Conservation (phyloP, 35 echinoderm and acorn worm genomes). For the Chiridota heheva region DNA sequence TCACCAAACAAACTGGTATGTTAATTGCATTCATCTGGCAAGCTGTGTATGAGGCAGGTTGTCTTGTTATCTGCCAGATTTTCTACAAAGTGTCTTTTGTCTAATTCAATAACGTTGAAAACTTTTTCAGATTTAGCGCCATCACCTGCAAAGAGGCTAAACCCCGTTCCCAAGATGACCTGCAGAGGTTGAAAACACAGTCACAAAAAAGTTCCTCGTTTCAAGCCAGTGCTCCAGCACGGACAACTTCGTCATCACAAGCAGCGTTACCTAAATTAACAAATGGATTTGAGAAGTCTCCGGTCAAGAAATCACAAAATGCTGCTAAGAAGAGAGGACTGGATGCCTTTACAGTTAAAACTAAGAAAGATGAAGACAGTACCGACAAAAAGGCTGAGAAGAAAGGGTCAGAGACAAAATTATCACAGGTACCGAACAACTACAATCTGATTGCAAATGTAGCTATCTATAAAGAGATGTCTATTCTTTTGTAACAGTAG, state of each 20-base stretch:
- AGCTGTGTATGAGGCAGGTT: no score
- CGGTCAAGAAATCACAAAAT: no score
- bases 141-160: constrained; percentile 22
- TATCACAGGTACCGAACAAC: no score
- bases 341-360: constrained; percentile 3
- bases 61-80: no score
- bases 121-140: constrained; percentile 6
- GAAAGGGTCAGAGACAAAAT: background rate
- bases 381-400: background rate
- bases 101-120: no score
- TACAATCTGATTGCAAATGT: no score
- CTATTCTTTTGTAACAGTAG: no score
- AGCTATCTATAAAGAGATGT: no score
- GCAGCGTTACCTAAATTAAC: background rate
- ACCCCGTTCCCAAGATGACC: background rate
- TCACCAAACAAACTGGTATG: no score
- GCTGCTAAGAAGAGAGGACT: constrained; percentile 11
- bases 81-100: no score
- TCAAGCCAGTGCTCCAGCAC: background rate
- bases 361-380: background rate
- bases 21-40: no score
- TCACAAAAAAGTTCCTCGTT: background rate
- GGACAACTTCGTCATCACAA: background rate
- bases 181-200: background rate
- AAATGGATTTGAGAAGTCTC: background rate